Evolutionary conservation across 1,140 invertebrate genomes (phyloP), one percentile per base, ranked within the genome.

Genomic region (Cotesia vestalis): DNA sequence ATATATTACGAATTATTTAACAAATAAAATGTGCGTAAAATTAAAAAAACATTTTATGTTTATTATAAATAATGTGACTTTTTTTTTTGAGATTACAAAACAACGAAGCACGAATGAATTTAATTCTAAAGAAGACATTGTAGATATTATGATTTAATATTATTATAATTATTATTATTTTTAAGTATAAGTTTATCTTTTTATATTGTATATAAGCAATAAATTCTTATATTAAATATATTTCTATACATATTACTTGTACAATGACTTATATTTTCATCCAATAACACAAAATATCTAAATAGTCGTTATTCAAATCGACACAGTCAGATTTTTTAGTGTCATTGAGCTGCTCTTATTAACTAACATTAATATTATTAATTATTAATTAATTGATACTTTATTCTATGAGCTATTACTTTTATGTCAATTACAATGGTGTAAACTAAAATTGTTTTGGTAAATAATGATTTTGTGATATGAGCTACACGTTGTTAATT

Each of bases 321-420:
- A 79, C 80, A 34, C 51, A 62, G 14, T 70, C 69, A 61, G 17
- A 38, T 66, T 66, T 78, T 76, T 81, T 82, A 78, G 77, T 80
- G 81, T 85, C 81, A 82, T 84, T 85, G 82, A 84, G 83, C 81
- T 82, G 80, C 80, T 82, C 76, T 68, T 83, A 80, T 6, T 6
- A 2, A 46, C 40, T 46, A 46, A 80, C 81, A 79, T 81, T 71
- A 79, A 20, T 53, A 77, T 80, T 78, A 66, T 77, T 78, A 69
- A 71, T 71, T 75, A 76, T 76, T 75, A 73, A 66, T 78, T 75
- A 76, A 71, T 70, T 51, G 73, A 76, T 77, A 75, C 76, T 78
- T 74, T 76, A 74, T 64, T 72, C 69, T 71, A 73, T 57, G 57
- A 76, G 67, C 60, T 69, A 71, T 64, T 73, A 71, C 40, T 75